phyloP scores from a whole-genome alignment of 2,797 vertebrate species.

The Halcyon chelicuti region DNA sequence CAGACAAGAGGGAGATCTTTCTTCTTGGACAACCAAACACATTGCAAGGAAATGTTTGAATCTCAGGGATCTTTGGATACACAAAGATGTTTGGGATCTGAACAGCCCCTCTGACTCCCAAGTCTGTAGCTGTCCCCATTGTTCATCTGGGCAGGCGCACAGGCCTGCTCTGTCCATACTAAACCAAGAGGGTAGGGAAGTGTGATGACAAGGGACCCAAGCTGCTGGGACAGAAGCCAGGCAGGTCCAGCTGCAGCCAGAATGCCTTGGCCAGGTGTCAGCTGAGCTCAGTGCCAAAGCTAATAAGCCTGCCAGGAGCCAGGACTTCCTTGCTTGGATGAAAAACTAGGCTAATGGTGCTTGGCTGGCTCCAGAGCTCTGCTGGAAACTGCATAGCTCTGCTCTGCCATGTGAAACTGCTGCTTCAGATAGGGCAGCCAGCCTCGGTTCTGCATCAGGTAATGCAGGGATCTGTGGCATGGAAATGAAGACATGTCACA shows the following conservation, averaged over 20 bases:
- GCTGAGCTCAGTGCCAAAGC: conserved; percentile 34
- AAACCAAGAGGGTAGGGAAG: background rate
- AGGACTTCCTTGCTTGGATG: conserved; percentile 52
- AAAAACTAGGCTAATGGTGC: conserved; percentile 44
- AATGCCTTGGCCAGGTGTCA: conserved; percentile 53
- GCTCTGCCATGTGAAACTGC: background rate
- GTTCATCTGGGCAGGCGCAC: background rate
- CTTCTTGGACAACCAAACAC: background rate
- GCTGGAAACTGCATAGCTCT: conserved; percentile 1
- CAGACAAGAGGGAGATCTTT: background rate
- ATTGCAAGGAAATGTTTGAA: background rate
- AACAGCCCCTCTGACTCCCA: background rate
- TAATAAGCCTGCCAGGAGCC: conserved; percentile 61
- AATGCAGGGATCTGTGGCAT: background rate
- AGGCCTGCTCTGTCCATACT: background rate
- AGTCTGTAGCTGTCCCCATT: background rate
- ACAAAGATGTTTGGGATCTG: accelerated
- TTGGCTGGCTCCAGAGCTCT: conserved; percentile 38
- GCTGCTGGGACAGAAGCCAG: conserved; percentile 44
- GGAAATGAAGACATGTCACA: background rate
- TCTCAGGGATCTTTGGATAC: background rate
- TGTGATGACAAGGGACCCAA: conserved; percentile 18
- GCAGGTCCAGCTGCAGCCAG: conserved; percentile 10
- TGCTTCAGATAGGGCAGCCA: background rate
- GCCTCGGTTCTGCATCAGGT: background rate